Conservation (phyloP, 2,797 vertebrate species). For the Morus bassanus region DNA sequence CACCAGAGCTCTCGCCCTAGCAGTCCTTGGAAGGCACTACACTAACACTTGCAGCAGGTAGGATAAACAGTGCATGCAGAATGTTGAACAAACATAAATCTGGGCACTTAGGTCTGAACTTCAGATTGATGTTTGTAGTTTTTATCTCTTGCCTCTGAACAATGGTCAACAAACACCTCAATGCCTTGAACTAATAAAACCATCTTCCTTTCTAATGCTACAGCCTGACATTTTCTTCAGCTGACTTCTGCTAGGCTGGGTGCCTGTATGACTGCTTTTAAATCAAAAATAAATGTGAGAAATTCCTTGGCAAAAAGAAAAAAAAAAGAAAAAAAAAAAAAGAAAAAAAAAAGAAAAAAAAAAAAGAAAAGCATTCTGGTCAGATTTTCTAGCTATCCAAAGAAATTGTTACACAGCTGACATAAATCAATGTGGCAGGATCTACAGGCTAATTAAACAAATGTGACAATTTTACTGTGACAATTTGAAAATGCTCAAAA, state of each 20-base stretch:
- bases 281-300: conserved; percentile 21
- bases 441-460: conserved; percentile 68
- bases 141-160: conserved; percentile 1
- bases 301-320: not conserved
- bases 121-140: not conserved
- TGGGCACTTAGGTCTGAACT: not conserved
- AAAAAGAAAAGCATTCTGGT: not conserved
- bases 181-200: not conserved
- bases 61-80: not conserved
- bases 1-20: not conserved
- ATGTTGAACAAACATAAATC: not conserved
- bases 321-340: not conserved
- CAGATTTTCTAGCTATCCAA: conserved; percentile 55
- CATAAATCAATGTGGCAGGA: conserved; percentile 56
- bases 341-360: not conserved
- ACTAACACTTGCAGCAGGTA: not conserved
- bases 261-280: not conserved
- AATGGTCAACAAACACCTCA: not conserved
- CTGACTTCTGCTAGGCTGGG: not conserved
- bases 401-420: conserved; percentile 36
- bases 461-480: conserved; percentile 51
- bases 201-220: not conserved
- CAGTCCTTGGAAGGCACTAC: not conserved
- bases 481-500: conserved; percentile 47
- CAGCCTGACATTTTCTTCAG: not conserved